These are phyloP conservation scores for Siderastrea siderea DNA, from an alignment of 92 coral and sea anemone genomes.

Conservation along the genomic window DNA sequence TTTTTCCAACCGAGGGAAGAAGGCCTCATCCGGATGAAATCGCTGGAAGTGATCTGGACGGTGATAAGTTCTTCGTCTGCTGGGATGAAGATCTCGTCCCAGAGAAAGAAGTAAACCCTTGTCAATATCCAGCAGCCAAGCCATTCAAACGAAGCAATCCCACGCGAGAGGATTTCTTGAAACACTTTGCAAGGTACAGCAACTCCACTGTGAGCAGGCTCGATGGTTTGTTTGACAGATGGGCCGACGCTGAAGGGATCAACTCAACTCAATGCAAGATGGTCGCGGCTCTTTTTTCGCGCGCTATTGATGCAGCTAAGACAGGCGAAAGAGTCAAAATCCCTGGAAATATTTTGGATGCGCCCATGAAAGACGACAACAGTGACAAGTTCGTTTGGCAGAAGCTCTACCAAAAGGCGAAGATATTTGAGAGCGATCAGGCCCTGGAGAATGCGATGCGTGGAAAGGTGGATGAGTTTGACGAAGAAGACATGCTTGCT, in stretches of 20 bases:
- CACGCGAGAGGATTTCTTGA: slow-evolving; percentile 71
- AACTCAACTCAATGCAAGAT: slow-evolving; percentile 75
- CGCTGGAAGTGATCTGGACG: slow-evolving; percentile 95
- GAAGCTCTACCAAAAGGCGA: slow-evolving; percentile 69
- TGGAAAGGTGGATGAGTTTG: slow-evolving; percentile 46
- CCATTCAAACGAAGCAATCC: slow-evolving; percentile 35
- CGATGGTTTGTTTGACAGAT: slow-evolving; percentile 65
- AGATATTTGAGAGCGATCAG: slow-evolving; percentile 67
- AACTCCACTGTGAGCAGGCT: slow-evolving; percentile 78
- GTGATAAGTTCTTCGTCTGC: slow-evolving; percentile 91
- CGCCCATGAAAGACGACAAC: slow-evolving; percentile 21
- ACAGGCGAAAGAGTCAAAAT: slow-evolving; percentile 85
- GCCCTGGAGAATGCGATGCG: slow-evolving; percentile 22
- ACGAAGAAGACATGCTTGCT: slow-evolving; percentile 63
- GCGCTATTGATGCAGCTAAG: slow-evolving; percentile 93
- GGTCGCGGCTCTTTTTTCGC: slow-evolving; percentile 84
- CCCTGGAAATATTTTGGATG: slow-evolving; percentile 45
- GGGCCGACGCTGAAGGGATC: slow-evolving; percentile 93
- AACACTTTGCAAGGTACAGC: slow-evolving; percentile 82
- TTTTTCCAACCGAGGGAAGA: slow-evolving; percentile 88
- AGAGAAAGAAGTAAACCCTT: slow-evolving; percentile 51
- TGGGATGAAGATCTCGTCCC: slow-evolving; percentile 94
- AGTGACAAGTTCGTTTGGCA: slow-evolving; percentile 83
- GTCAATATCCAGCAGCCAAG: slow-evolving; percentile 82
- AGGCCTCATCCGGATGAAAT: slow-evolving; percentile 95